Evolutionary conservation across 2,113 vertebrate species (phyloP).

Genomic region (Pollimyrus isidori): DNA sequence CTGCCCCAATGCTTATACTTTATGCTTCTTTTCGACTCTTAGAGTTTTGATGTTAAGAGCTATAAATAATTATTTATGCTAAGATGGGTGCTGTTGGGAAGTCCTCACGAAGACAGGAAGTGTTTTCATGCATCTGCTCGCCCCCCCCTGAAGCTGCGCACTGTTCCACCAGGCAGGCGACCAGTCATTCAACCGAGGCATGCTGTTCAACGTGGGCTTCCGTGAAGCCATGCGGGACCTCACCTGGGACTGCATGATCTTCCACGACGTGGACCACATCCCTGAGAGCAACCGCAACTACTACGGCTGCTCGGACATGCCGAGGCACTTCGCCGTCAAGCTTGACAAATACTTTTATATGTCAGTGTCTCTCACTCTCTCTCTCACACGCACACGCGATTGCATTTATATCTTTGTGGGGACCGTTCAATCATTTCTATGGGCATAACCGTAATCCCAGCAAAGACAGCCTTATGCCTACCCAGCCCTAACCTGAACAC

Average conservation of each 20-base stretch:
- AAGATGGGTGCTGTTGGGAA: not conserved
- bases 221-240: slow-evolving; percentile 90
- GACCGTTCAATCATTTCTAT: not conserved
- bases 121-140: not conserved
- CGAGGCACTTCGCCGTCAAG: slow-evolving; percentile 88
- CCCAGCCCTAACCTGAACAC: not conserved
- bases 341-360: slow-evolving; percentile 95
- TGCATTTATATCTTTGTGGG: not conserved
- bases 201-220: slow-evolving; percentile 95
- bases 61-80: not conserved
- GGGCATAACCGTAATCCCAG: not conserved
- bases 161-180: slow-evolving; percentile 62
- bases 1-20: too few relatives aligned
- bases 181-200: slow-evolving; percentile 91
- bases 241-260: slow-evolving; percentile 90
- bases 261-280: slow-evolving; percentile 93
- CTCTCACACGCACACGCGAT: not conserved
- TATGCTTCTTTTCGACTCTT: not conserved
- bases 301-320: slow-evolving; percentile 89
- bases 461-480: not conserved
- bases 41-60: not conserved
- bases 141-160: not conserved
- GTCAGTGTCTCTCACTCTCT: slow-evolving; percentile 57
- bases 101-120: not conserved
- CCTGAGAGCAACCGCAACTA: slow-evolving; percentile 91